These are phyloP conservation scores for Leucoraja ocellata DNA, from an alignment of 2,797 vertebrate species.

Conservation along the genomic window DNA sequence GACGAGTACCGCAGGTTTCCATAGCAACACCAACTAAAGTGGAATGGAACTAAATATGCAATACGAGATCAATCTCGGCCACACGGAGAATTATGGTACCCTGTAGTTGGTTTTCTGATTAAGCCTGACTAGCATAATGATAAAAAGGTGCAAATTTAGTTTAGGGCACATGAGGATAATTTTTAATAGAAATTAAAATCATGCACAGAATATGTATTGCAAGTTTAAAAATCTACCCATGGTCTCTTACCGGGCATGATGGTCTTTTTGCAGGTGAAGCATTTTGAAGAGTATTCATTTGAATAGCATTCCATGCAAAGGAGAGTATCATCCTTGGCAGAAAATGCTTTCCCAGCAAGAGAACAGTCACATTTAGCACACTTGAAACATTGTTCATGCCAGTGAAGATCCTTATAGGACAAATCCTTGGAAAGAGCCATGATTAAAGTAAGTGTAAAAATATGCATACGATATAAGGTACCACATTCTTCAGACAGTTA, in stretches of 20 bases:
- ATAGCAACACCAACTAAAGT: neutral
- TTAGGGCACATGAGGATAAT: neutral
- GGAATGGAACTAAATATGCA: neutral
- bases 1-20: neutral
- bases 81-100: neutral
- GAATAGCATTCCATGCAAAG: conserved; percentile 87
- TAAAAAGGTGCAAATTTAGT: neutral
- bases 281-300: conserved; percentile 84
- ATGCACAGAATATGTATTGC: neutral
- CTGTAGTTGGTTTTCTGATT: neutral
- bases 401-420: conserved; percentile 86
- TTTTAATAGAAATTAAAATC: neutral
- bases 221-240: neutral
- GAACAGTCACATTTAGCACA: conserved; percentile 78
- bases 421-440: conserved; percentile 68
- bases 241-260: conserved; percentile 81
- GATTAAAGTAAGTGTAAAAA: conserved; percentile 43
- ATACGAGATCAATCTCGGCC: neutral
- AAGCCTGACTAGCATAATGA: neutral
- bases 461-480: too few relatives aligned
- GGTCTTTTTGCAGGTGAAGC: conserved; percentile 81
- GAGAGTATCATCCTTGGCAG: conserved; percentile 81
- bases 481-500: too few relatives aligned
- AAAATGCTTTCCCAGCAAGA: conserved; percentile 87
- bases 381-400: conserved; percentile 88